These are phyloP conservation scores for Tetramorium parvispinum DNA, from an alignment of 1,140 invertebrate species.

Conservation along the genomic window DNA sequence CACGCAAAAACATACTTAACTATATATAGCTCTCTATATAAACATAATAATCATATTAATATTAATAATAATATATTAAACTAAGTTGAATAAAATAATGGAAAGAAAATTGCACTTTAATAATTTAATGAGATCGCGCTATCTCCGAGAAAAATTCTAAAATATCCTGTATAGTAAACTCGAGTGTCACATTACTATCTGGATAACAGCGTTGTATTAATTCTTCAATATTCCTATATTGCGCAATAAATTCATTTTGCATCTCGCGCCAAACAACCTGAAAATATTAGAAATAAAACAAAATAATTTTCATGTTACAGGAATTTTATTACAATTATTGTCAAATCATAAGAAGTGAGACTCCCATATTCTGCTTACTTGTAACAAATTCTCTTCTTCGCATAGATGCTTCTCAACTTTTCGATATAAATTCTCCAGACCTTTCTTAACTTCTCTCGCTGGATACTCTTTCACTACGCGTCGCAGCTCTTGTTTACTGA, in stretches of 20 bases:
- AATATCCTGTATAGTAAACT: slow-evolving; percentile 98
- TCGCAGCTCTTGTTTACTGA: slow-evolving; percentile 98
- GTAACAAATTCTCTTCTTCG: slow-evolving; percentile 97
- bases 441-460: slow-evolving; percentile 97
- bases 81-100: neutral
- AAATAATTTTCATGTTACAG: neutral
- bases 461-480: slow-evolving; percentile 99
- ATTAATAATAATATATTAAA: slow-evolving; percentile 22
- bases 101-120: neutral
- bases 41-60: slow-evolving; percentile 22
- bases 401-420: slow-evolving; percentile 99
- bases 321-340: neutral
- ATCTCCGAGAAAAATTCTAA: slow-evolving; percentile 99
- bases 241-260: slow-evolving; percentile 99
- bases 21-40: neutral
- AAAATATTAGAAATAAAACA: slow-evolving; percentile 10
- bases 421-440: slow-evolving; percentile 97
- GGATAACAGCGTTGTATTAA: slow-evolving; percentile 98
- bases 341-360: neutral
- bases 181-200: slow-evolving; percentile 96
- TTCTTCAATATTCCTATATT: slow-evolving; percentile 97
- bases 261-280: slow-evolving; percentile 99
- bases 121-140: slow-evolving; percentile 92
- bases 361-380: slow-evolving; percentile 86
- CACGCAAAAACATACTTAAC: neutral